phyloP scores from a whole-genome alignment of 2,888 invertebrate genomes.

The Hypsopygia costalis region DNA sequence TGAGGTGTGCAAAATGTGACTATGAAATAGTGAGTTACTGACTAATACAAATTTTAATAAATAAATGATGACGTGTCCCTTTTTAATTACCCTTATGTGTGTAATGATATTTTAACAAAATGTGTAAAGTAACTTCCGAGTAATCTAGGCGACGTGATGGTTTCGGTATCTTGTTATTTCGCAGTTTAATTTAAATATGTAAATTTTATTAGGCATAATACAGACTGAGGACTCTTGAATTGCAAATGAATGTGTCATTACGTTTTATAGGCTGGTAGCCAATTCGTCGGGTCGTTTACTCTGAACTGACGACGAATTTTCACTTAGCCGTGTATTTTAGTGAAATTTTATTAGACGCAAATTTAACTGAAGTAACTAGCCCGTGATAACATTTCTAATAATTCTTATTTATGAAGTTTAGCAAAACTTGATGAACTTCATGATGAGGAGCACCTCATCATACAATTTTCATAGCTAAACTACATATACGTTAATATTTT shows the following conservation, averaged over 20 bases:
- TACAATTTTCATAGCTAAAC: no score
- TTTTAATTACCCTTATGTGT: constrained; percentile 15
- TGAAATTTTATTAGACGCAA: constrained; percentile 45
- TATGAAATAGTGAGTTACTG: no score
- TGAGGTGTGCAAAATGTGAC: no score
- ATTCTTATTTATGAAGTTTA: no score
- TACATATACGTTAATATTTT: no score
- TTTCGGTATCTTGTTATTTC: constrained; percentile 75
- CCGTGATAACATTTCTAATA: neutral
- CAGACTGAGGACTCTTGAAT: constrained; percentile 76
- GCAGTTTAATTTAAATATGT: constrained; percentile 80
- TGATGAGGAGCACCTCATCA: no score
- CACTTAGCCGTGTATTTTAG: constrained; percentile 61
- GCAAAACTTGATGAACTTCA: no score
- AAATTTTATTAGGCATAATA: constrained; percentile 80
- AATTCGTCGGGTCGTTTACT: constrained; percentile 73
- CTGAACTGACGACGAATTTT: constrained; percentile 66
- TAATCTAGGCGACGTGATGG: constrained; percentile 60
- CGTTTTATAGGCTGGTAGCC: constrained; percentile 78
- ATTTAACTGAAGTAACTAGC: constrained; percentile 30
- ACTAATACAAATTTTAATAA: no score
- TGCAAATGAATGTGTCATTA: constrained; percentile 79
- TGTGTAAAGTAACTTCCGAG: constrained; percentile 38
- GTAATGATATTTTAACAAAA: constrained; percentile 16
- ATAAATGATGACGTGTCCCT: constrained; percentile 1